Percentiles rank a stretch among this genome's conserved stretches.
Evolutionary conservation across 2,113 vertebrate genomes (phyloP).

Genomic region (Caranx melampygus): DNA sequence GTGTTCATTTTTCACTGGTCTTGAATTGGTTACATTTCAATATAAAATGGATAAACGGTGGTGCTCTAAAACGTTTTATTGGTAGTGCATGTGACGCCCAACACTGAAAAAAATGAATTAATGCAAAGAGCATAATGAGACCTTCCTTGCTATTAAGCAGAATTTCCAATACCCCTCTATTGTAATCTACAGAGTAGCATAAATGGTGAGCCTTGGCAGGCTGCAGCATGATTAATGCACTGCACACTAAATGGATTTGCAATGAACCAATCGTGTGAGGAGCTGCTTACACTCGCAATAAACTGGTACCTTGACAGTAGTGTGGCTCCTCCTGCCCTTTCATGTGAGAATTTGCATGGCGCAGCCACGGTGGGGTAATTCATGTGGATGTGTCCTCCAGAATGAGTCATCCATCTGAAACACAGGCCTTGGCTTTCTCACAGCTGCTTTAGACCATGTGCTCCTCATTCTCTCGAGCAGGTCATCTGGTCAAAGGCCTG

Average conservation of each 20-base stretch:
- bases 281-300: conserved; percentile 79
- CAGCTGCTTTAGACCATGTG: neutral
- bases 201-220: conserved; percentile 69
- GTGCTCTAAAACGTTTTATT: no score
- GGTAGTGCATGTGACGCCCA: conserved; percentile 9
- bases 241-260: conserved; percentile 81
- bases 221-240: conserved; percentile 77
- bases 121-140: conserved; percentile 50
- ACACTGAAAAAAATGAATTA: conserved; percentile 40
- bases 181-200: conserved; percentile 66
- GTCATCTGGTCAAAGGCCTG: conserved; percentile 53
- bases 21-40: no score
- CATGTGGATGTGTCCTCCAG: conserved; percentile 20
- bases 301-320: conserved; percentile 47
- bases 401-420: conserved; percentile 52
- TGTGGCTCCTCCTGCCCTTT: conserved; percentile 52
- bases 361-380: conserved; percentile 21
- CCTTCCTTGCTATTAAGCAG: conserved; percentile 61
- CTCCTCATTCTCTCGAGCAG: conserved; percentile 21
- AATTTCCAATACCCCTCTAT: conserved; percentile 63
- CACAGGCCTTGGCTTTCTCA: conserved; percentile 7
- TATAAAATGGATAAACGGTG: no score
- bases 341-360: conserved; percentile 65
- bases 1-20: no score
- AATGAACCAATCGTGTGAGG: conserved; percentile 79